Evolutionary conservation across 1,140 invertebrate species (phyloP), one percentile per base, ranked within the genome.

Genomic region (Formica selysi): DNA sequence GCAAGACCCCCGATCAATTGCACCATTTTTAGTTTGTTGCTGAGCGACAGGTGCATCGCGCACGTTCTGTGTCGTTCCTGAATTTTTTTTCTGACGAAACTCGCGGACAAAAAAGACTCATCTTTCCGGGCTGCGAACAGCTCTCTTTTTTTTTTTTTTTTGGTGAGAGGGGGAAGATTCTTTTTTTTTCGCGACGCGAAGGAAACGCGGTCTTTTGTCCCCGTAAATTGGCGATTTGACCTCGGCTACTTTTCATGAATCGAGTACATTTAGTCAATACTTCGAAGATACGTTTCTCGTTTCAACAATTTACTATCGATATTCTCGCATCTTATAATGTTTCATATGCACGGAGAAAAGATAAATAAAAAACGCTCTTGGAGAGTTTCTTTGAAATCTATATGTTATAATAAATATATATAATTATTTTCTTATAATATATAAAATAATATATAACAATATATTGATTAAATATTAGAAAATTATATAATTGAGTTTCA

Each of bases 21-120:
- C 41, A 29, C 26, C 26, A 76, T 11, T 38, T 65, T 51, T 51
- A 67, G n/a, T 13, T 51, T 26, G 38, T 11, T 74, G 71, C 8
- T n/a, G 41, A 3, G 7, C 61, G 57, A 79, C 78, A 80, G 64
- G 78, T 70, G 64, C 22, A 36, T 80, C 32, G 13, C 62, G 62
- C 1, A 0, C 44, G 44, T 26, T 51, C 76, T 51, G 29, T 51
- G 32, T 32, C 64, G 22, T 70, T 70, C 41, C 22, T 59, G 36
- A 70, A 70, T 70, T 70, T 70, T 54, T 80, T 70, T 80, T 80
- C 64, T 70, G 65, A 11, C 65, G 64, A 5, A 79, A 68, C 62
- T 51, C n/a, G 48, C 5, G 29, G 13, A 81, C 62, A 44, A 59
- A 64, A 65, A 76, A 54, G n/a, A 13, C 59, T n/a, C 48, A 38